Evolutionary conservation across 2,113 vertebrate genomes (phyloP).

Genomic region (Notarius lentiginosus): DNA sequence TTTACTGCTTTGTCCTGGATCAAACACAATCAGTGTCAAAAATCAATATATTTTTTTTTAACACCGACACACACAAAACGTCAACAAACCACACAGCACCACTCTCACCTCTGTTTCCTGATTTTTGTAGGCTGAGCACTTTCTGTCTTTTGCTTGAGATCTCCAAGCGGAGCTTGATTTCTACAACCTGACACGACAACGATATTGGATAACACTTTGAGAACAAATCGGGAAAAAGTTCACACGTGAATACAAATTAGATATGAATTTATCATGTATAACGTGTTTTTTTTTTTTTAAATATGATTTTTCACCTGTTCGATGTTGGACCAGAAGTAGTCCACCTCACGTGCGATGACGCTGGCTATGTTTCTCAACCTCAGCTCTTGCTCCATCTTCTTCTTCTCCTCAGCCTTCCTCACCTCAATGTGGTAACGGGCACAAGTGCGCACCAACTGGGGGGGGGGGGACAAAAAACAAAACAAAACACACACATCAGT

Average conservation of each 20-base stretch:
- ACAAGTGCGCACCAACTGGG: slow-evolving; percentile 88
- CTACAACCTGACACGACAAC: slow-evolving; percentile 77
- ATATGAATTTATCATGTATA: background rate
- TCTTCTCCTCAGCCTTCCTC: slow-evolving; percentile 77
- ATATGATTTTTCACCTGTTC: slow-evolving; percentile 75
- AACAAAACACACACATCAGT: background rate
- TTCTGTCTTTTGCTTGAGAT: slow-evolving; percentile 86
- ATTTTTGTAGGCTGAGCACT: slow-evolving; percentile 78
- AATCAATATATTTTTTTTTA: background rate
- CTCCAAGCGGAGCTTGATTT: slow-evolving; percentile 90
- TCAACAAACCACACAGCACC: background rate
- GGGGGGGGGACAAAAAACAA: background rate
- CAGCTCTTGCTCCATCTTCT: slow-evolving; percentile 80
- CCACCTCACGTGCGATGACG: slow-evolving; percentile 85
- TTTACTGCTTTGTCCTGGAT: slow-evolving; percentile 71
- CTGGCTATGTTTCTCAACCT: slow-evolving; percentile 84
- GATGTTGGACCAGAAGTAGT: slow-evolving; percentile 92
- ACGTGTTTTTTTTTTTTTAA: fast-evolving
- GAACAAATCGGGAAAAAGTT: background rate
- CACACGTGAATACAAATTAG: background rate
- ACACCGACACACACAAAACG: background rate
- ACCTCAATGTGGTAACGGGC: slow-evolving; percentile 85
- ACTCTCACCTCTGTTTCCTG: slow-evolving; percentile 75
- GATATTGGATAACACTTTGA: background rate
- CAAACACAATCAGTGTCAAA: slow-evolving; percentile 32